Conservation (phyloP, 2,113 vertebrate genomes). For the Amblyopsis rosae region DNA sequence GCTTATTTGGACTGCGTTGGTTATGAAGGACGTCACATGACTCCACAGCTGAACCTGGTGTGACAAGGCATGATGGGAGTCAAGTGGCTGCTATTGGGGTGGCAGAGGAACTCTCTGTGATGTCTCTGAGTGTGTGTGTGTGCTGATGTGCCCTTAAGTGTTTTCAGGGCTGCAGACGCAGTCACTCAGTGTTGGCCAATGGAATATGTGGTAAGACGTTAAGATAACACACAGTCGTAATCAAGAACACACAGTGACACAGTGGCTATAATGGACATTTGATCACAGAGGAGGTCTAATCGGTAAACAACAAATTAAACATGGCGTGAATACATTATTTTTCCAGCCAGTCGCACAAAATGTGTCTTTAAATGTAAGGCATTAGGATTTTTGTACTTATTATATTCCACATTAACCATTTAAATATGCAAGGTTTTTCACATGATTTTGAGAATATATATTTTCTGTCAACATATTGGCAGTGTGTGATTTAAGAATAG, state of each 20-base stretch:
- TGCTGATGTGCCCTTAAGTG: slow-evolving; percentile 75
- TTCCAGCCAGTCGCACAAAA: too few species aligned
- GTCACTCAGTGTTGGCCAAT: slow-evolving; percentile 65
- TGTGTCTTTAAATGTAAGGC: too few species aligned
- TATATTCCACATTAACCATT: too few species aligned
- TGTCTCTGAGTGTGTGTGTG: slow-evolving; percentile 16
- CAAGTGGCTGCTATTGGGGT: slow-evolving; percentile 33
- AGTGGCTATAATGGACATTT: slow-evolving; percentile 26
- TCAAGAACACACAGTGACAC: slow-evolving; percentile 25
- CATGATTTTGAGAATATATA: too few species aligned
- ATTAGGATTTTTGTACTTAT: too few species aligned
- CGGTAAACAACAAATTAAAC: neutral
- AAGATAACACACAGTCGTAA: slow-evolving; percentile 37
- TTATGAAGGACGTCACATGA: slow-evolving; percentile 47
- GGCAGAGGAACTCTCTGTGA: slow-evolving; percentile 23
- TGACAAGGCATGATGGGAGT: slow-evolving; percentile 65
- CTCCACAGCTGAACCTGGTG: slow-evolving; percentile 55
- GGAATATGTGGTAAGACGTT: slow-evolving; percentile 79
- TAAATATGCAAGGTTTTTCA: too few species aligned
- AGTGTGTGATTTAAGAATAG: too few species aligned
- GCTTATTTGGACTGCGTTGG: slow-evolving; percentile 24
- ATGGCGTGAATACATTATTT: too few species aligned
- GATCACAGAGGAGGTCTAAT: neutral
- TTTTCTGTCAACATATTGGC: too few species aligned
- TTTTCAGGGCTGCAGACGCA: slow-evolving; percentile 75